Evolutionary conservation across 2,113 vertebrate genomes (phyloP).

Genomic region (Coracopsis vasa): DNA sequence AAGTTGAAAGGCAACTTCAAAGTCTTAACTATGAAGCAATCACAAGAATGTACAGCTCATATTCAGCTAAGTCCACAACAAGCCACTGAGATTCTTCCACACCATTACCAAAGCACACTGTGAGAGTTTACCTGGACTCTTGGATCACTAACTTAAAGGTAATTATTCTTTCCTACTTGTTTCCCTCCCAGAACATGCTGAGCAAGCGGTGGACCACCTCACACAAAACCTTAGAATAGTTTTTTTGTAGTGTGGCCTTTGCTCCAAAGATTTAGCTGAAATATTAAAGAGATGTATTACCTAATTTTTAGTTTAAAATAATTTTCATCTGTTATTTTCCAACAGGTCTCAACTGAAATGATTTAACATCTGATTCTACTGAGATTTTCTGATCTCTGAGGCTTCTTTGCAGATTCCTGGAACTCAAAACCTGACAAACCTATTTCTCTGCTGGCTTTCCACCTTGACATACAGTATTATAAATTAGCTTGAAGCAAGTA

Average conservation of each 20-base stretch:
- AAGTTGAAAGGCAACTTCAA: neutral
- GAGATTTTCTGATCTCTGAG: neutral
- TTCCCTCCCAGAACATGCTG: neutral
- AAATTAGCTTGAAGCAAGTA: slow-evolving; percentile 23
- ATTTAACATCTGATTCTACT: neutral
- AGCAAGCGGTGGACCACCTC: neutral
- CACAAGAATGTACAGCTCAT: neutral
- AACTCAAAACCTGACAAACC: neutral
- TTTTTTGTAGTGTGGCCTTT: neutral
- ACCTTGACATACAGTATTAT: neutral
- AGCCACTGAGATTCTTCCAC: neutral
- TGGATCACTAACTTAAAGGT: neutral
- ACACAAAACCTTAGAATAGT: neutral
- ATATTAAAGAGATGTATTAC: neutral
- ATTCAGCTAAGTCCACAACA: neutral
- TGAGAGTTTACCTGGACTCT: neutral
- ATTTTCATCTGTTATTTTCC: neutral
- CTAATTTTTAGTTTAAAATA: neutral
- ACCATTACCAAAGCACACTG: neutral
- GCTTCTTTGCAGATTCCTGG: neutral
- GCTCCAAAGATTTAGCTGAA: neutral
- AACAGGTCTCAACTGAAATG: neutral
- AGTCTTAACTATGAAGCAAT: neutral
- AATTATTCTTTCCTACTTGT: neutral
- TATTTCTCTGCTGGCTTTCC: slow-evolving; percentile 16